phyloP scores from a whole-genome alignment of 2,888 invertebrate genomes.

The Agonopterix alstromeriana region DNA sequence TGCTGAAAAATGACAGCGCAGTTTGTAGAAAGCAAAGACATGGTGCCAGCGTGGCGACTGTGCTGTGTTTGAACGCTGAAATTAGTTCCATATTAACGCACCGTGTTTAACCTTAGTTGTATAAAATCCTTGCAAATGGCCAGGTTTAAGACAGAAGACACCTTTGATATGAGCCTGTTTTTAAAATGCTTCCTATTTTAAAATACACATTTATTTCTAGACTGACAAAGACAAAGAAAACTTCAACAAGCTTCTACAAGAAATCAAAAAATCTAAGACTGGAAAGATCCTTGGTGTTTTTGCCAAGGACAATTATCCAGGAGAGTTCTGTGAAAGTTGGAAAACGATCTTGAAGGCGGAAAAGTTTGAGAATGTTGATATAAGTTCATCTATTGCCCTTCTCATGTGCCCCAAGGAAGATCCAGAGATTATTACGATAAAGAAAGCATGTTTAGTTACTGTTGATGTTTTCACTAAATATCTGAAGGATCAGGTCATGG shows the following conservation, averaged over 20 bases:
- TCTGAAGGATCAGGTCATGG: slow-evolving; percentile 98
- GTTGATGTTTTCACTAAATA: slow-evolving; percentile 98
- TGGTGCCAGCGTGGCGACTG: no score
- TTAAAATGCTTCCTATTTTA: neutral
- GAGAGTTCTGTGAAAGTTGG: slow-evolving; percentile 96
- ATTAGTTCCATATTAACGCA: no score
- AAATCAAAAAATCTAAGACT: slow-evolving; percentile 91
- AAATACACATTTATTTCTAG: slow-evolving; percentile 50
- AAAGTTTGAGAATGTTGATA: slow-evolving; percentile 90
- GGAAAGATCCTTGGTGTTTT: slow-evolving; percentile 94
- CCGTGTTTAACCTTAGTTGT: no score
- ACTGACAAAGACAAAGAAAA: slow-evolving; percentile 95
- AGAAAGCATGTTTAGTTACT: slow-evolving; percentile 94
- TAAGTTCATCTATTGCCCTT: slow-evolving; percentile 89
- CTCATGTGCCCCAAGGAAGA: slow-evolving; percentile 98
- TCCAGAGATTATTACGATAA: slow-evolving; percentile 90
- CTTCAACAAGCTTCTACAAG: slow-evolving; percentile 84
- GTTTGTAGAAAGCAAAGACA: no score
- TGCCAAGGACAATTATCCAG: slow-evolving; percentile 94
- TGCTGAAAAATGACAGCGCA: no score
- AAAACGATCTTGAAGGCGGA: slow-evolving; percentile 85
- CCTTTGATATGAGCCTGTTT: neutral
- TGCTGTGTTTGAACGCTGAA: no score
- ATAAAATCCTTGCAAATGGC: no score
- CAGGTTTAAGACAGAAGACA: no score